Evolutionary conservation across 2,797 vertebrate genomes (phyloP), one percentile per base, ranked within the genome.

Genomic region (Carcharodon carcharias): DNA sequence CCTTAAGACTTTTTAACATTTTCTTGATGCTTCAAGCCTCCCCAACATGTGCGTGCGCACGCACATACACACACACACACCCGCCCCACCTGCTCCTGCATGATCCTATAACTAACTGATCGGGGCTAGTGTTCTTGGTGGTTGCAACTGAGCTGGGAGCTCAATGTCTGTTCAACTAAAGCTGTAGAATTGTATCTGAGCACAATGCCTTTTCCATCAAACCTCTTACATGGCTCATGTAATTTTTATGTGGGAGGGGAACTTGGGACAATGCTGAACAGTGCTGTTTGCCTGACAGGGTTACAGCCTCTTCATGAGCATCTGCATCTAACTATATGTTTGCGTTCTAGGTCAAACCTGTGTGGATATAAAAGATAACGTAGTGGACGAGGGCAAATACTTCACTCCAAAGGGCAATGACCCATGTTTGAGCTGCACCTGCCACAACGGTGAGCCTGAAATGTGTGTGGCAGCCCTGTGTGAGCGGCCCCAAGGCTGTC

Each of bases 361-460:
- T 0, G 99, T 99, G 65, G 99, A 99, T 97, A 99, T 99, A 96
- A 99, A 99, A 96, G 99, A 99, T 97, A 99, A 99, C 5, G 98
- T 99, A 61, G 99, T 99, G 0, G 99, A 98, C 0, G 99, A 99
- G 97, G 99, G 99, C 85, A 99, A 99, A 97, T 99, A 99, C 97
- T 99, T 99, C 98, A 99, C 99, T 0, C 99, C 99, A 0, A 99
- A 99, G 96, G 99, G 99, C 40, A 98, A 99, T 0, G 99, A 99
- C 97, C 99, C 99, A 0, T 99, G 99, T 96, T 97, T 99, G 97
- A 99, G 99, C 98, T 99, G 99, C 97, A 99, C 99, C 0, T 99
- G 99, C 97, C 99, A 99, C 2, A 98, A 99, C 0, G 99, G 99
- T 0, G 99, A 99, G 96, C 98, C 99, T 0, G 99, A 99, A 98